phyloP scores from a whole-genome alignment of 2,888 invertebrate species.

The Augiades crinisus region DNA sequence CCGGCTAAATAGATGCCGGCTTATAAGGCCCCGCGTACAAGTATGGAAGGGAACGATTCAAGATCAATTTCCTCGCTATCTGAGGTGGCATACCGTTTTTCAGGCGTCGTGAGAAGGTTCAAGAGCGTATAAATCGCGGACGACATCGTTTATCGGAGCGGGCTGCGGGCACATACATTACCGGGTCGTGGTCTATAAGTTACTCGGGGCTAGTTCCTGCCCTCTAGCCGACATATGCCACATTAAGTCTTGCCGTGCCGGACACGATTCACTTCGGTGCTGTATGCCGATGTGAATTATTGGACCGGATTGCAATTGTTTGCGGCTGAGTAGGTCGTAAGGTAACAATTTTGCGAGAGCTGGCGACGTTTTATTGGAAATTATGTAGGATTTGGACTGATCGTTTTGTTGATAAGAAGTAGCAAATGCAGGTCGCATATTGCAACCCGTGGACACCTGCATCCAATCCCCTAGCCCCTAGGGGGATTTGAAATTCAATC shows the following conservation, averaged over 20 bases:
- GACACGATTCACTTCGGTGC: constrained; percentile 11
- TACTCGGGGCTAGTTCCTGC: constrained; percentile 30
- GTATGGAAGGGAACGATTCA: constrained; percentile 15
- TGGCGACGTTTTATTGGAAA: too few species aligned
- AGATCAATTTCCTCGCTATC: constrained; percentile 22
- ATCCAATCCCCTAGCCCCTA: too few species aligned
- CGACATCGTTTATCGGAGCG: constrained; percentile 41
- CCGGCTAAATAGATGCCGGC: constrained; percentile 14
- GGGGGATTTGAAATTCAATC: too few species aligned
- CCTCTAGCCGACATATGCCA: constrained; percentile 35
- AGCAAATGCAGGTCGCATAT: too few species aligned
- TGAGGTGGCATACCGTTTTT: constrained; percentile 32
- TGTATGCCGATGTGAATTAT: constrained; percentile 15
- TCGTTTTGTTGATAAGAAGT: too few species aligned
- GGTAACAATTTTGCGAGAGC: too few species aligned
- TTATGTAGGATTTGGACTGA: too few species aligned
- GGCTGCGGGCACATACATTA: constrained; percentile 38
- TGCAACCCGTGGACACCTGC: too few species aligned
- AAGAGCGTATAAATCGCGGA: constrained; percentile 41
- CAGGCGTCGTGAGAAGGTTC: constrained; percentile 43
- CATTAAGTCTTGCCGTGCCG: constrained; percentile 9
- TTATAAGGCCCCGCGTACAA: constrained; percentile 4
- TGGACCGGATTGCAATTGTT: constrained; percentile 1
- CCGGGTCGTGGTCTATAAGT: constrained; percentile 45
- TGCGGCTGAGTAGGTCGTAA: too few species aligned